Percentiles rank a stretch among this genome's conserved stretches.
phyloP scores from a whole-genome alignment of 53 echinoderm and acorn worm genomes.

The Patiria pectinifera region DNA sequence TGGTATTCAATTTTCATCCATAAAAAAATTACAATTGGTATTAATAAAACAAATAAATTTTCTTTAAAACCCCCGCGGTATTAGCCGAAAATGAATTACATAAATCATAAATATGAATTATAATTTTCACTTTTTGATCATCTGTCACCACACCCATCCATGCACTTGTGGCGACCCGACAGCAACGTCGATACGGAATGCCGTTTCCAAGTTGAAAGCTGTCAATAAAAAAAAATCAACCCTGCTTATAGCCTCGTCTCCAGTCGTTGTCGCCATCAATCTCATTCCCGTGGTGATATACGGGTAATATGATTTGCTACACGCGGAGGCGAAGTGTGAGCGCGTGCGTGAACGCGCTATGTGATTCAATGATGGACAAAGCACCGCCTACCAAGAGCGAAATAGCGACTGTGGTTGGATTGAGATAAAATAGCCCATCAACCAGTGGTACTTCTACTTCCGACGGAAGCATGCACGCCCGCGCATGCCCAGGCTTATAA shows the following conservation, averaged over 20 bases:
- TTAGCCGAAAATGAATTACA: too few relatives aligned
- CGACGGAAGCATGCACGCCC: constrained; percentile 67
- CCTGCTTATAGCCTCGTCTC: not conserved
- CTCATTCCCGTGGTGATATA: not conserved
- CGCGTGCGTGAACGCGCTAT: not conserved
- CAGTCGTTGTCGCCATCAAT: constrained; percentile 3
- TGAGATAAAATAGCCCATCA: constrained; percentile 2
- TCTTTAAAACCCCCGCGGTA: too few relatives aligned
- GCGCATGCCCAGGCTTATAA: constrained; percentile 53
- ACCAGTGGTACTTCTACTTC: constrained; percentile 30
- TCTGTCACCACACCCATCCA: not conserved
- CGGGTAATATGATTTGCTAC: not conserved
- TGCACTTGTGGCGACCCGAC: not conserved
- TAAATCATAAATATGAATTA: not conserved
- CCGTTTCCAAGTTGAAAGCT: not conserved
- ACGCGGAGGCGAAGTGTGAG: not conserved
- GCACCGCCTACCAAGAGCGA: constrained; percentile 33
- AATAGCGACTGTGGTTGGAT: constrained; percentile 15
- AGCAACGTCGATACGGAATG: not conserved
- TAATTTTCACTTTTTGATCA: not conserved
- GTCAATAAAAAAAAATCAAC: not conserved
- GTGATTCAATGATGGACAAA: not conserved
- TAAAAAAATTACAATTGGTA: too few relatives aligned
- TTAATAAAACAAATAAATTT: too few relatives aligned
- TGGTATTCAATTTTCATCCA: too few relatives aligned